Conservation (phyloP, 1,140 invertebrate genomes). For the Dolichoris vasculosae region DNA sequence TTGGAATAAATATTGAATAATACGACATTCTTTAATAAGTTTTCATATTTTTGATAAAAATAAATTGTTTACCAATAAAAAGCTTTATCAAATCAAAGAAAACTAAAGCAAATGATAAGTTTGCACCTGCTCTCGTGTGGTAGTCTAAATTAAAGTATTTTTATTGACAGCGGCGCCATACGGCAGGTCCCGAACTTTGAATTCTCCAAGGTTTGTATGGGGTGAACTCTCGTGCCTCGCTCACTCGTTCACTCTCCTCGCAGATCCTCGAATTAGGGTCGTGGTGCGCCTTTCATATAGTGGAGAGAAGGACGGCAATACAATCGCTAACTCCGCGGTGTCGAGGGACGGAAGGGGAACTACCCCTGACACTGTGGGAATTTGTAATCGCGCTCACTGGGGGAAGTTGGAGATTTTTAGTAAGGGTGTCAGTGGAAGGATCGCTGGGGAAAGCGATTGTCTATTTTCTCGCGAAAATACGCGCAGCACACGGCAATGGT, state of each 20-base stretch:
- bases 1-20: too few species aligned
- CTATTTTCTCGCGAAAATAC: slow-evolving; percentile 55
- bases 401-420: slow-evolving; percentile 57
- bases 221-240: slow-evolving; percentile 31
- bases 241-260: slow-evolving; percentile 22
- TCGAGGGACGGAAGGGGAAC: background rate
- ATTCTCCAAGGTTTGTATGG: slow-evolving; percentile 51
- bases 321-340: slow-evolving; percentile 24
- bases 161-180: slow-evolving; percentile 60
- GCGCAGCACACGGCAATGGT: slow-evolving; percentile 26
- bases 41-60: background rate
- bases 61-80: background rate
- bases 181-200: slow-evolving; percentile 60
- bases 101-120: background rate
- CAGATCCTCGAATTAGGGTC: slow-evolving; percentile 25
- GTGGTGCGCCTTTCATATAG: slow-evolving; percentile 47
- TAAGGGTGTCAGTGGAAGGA: slow-evolving; percentile 38
- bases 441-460: slow-evolving; percentile 56
- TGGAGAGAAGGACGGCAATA: slow-evolving; percentile 50
- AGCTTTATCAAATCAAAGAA: background rate
- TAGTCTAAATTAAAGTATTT: slow-evolving; percentile 62
- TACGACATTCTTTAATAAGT: too few species aligned
- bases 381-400: slow-evolving; percentile 67
- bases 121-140: slow-evolving; percentile 55
- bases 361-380: slow-evolving; percentile 67